Conservation (phyloP, 2,888 invertebrate genomes). For the Lamellibrachia columna region DNA sequence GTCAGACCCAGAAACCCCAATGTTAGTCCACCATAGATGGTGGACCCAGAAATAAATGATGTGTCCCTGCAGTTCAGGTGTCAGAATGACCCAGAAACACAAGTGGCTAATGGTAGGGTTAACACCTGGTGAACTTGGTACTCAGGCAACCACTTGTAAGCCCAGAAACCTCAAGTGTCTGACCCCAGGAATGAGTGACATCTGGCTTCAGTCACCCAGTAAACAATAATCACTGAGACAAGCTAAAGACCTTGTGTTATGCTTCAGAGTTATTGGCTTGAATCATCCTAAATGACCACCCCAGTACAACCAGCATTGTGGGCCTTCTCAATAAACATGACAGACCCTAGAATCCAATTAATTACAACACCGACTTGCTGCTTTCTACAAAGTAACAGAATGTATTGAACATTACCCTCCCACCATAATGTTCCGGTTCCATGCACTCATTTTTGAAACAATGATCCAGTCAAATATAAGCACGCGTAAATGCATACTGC, state of each 20-base stretch:
- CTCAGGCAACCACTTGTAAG: constrained; percentile 6
- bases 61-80: not conserved
- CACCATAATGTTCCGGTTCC: too few relatives aligned
- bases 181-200: not conserved
- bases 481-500: too few relatives aligned
- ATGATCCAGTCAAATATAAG: too few relatives aligned
- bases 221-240: not conserved
- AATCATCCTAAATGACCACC: not conserved
- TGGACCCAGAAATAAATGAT: not conserved
- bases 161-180: not conserved
- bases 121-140: not conserved
- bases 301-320: too few relatives aligned
- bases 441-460: too few relatives aligned
- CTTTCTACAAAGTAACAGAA: too few relatives aligned
- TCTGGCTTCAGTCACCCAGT: not conserved
- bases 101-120: not conserved
- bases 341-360: too few relatives aligned
- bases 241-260: not conserved
- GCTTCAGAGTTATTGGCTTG: not conserved
- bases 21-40: not conserved
- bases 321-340: too few relatives aligned
- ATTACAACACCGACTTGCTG: too few relatives aligned
- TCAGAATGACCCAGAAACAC: not conserved
- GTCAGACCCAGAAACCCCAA: not conserved
- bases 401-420: too few relatives aligned